Conservation (phyloP, 2,113 vertebrate species). For the Tupaia chinensis region DNA sequence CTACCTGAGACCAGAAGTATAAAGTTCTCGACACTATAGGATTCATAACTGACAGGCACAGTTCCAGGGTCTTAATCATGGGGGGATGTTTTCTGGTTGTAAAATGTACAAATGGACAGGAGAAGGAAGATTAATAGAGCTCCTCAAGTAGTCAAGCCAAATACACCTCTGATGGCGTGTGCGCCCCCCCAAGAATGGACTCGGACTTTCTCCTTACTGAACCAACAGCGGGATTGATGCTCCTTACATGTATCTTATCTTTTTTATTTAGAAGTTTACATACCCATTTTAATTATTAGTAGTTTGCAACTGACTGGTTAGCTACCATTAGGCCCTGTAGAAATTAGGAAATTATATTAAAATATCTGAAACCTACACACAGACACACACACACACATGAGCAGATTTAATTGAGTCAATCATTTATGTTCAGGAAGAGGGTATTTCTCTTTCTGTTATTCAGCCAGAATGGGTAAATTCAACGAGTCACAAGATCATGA, state of each 20-base stretch:
- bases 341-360: neutral
- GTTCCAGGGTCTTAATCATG: conserved; percentile 69
- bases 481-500: neutral
- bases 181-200: neutral
- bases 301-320: neutral
- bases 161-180: neutral
- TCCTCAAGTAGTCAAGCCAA: conserved; percentile 47
- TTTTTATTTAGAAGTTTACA: conserved; percentile 44
- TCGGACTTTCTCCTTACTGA: neutral
- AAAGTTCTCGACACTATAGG: conserved; percentile 72
- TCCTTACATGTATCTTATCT: neutral
- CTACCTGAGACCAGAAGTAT: conserved; percentile 68
- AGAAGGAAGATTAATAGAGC: conserved; percentile 74
- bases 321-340: neutral
- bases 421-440: neutral
- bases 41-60: conserved; percentile 71
- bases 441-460: neutral
- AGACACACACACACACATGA: accelerated
- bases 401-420: neutral
- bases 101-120: conserved; percentile 61
- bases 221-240: neutral
- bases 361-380: neutral
- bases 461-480: neutral
- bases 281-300: neutral
- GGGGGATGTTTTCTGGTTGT: conserved; percentile 64